Evolutionary conservation across 2,888 invertebrate species (phyloP).

Genomic region (Unio pictorum): DNA sequence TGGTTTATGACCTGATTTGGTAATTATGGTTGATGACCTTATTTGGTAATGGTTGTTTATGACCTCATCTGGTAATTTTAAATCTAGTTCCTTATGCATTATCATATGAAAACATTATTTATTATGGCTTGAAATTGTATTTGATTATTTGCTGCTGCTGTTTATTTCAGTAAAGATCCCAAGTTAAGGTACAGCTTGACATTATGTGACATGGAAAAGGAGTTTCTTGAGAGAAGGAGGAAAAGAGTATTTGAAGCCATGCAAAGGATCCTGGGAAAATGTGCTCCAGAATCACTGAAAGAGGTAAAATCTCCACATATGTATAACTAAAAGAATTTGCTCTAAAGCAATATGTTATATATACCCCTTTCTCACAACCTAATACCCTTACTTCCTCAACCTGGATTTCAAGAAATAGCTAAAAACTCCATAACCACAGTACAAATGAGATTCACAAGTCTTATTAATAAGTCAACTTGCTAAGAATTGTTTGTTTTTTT

Average conservation of each 20-base stretch:
- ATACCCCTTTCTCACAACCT: background rate
- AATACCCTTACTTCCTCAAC: background rate
- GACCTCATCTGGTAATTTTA: no score
- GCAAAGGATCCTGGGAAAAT: slow-evolving; percentile 64
- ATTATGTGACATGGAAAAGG: slow-evolving; percentile 71
- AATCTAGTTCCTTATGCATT: no score
- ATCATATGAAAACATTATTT: background rate
- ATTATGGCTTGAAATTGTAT: background rate
- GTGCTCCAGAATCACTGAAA: slow-evolving; percentile 57
- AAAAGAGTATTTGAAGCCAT: slow-evolving; percentile 63
- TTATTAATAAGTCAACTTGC: no score
- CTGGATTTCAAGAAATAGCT: background rate
- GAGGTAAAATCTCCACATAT: slow-evolving; percentile 54
- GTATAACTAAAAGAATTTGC: background rate
- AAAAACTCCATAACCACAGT: background rate
- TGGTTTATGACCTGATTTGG: no score
- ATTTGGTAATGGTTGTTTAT: no score
- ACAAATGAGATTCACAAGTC: no score
- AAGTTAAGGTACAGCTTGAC: slow-evolving; percentile 71
- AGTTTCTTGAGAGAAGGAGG: slow-evolving; percentile 64
- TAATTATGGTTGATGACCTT: no score
- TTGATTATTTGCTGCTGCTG: background rate
- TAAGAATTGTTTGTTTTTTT: no score
- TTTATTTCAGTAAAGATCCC: slow-evolving; percentile 61
- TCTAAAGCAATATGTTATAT: background rate